Conservation (phyloP, 2,113 vertebrate species). For the Zeus faber region DNA sequence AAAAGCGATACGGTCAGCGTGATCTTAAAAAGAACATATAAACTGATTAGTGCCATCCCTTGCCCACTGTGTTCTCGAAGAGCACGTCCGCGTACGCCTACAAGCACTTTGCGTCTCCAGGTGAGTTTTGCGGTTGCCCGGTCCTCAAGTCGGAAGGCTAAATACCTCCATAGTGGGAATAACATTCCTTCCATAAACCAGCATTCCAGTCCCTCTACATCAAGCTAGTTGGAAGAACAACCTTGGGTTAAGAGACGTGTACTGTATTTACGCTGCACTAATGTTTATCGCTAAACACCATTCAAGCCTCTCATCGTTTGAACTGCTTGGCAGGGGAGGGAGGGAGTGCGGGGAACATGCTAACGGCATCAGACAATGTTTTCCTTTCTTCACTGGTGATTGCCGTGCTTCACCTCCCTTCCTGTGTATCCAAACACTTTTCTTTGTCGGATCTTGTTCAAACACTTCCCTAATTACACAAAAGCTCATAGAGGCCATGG, state of each 20-base stretch:
- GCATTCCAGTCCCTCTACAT: slow-evolving; percentile 53
- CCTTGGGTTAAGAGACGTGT: slow-evolving; percentile 22
- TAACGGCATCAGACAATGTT: too few species aligned
- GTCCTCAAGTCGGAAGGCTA: slow-evolving; percentile 30
- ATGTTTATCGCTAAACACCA: slow-evolving; percentile 24
- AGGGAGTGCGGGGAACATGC: too few species aligned
- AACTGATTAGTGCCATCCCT: too few species aligned
- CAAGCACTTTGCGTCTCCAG: too few species aligned
- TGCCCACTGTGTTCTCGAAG: too few species aligned
- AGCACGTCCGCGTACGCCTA: too few species aligned
- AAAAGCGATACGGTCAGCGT: too few species aligned
- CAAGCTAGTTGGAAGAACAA: slow-evolving; percentile 31
- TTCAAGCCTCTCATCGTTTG: slow-evolving; percentile 22
- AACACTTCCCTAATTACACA: slow-evolving; percentile 59
- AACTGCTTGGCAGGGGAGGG: too few species aligned
- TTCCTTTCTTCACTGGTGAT: slow-evolving; percentile 43
- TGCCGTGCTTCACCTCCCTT: slow-evolving; percentile 43
- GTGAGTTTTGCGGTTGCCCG: too few species aligned
- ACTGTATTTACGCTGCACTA: slow-evolving; percentile 2
- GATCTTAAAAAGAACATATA: too few species aligned
- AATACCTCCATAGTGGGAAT: slow-evolving; percentile 40
- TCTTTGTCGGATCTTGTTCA: slow-evolving; percentile 42
- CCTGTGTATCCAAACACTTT: slow-evolving; percentile 44
- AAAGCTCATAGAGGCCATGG: slow-evolving; percentile 40
- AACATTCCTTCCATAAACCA: slow-evolving; percentile 49